Conservation (phyloP, 2,888 invertebrate genomes). For the Polymixis flavicincta region DNA sequence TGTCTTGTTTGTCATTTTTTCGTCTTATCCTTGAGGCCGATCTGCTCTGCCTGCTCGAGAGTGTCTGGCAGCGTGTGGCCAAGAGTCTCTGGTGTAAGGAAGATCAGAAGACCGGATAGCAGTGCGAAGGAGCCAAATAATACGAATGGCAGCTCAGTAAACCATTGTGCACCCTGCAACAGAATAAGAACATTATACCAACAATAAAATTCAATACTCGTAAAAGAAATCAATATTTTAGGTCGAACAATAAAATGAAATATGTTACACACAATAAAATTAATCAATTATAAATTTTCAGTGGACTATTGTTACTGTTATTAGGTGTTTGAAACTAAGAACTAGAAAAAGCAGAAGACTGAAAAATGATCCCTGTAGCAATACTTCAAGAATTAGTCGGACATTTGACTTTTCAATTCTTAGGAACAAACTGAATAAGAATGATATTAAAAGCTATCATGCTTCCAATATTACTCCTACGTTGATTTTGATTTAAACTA, state of each 20-base stretch:
- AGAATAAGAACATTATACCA: too few relatives aligned
- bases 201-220: background rate
- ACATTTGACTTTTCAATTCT: too few relatives aligned
- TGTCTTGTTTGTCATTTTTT: conserved; percentile 1
- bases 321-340: background rate
- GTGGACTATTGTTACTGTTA: background rate
- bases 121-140: conserved; percentile 89
- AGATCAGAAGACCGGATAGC: conserved; percentile 86
- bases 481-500: background rate
- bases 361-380: background rate
- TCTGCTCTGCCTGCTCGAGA: background rate
- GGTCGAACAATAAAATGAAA: background rate
- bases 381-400: background rate
- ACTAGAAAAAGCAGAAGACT: background rate
- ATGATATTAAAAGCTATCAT: background rate
- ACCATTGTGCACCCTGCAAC: conserved; percentile 76
- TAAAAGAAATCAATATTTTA: background rate
- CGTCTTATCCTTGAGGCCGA: conserved; percentile 37
- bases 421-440: background rate
- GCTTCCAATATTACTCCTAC: background rate
- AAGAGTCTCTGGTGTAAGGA: conserved; percentile 91
- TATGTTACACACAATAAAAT: background rate
- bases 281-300: background rate
- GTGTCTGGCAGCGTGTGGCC: conserved; percentile 78
- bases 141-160: conserved; percentile 87